These are phyloP conservation scores for Trogon melanurus DNA, from an alignment of 2,113 vertebrate genomes.

Conservation along the genomic window DNA sequence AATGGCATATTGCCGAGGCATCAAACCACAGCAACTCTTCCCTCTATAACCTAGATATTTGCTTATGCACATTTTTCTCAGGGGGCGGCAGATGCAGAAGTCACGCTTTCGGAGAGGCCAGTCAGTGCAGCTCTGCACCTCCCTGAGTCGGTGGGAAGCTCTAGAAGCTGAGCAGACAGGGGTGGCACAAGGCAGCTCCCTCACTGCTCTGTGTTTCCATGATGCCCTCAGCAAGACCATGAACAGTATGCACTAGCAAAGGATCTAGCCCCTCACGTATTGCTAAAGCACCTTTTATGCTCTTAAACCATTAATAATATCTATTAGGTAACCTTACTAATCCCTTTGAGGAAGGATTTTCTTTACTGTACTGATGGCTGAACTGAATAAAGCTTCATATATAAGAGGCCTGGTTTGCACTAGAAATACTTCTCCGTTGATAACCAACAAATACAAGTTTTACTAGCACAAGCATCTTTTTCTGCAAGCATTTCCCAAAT, in stretches of 20 bases:
- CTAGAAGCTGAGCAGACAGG: neutral
- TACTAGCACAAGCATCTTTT: constrained; percentile 46
- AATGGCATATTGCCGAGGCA: neutral
- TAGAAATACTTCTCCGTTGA: constrained; percentile 5
- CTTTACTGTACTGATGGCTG: constrained; percentile 12
- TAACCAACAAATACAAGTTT: constrained; percentile 44
- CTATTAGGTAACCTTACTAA: constrained; percentile 32
- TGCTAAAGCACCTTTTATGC: neutral
- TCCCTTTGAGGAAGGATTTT: constrained; percentile 43
- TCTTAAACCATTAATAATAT: constrained; percentile 48
- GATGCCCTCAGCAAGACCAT: neutral
- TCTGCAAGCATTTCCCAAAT: constrained; percentile 47
- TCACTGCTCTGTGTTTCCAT: neutral
- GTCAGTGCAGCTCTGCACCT: neutral
- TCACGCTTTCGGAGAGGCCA: neutral
- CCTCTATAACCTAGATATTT: neutral
- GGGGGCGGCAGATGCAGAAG: neutral
- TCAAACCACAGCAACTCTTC: neutral
- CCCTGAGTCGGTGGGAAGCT: neutral
- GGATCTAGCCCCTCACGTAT: neutral
- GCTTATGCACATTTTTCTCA: neutral
- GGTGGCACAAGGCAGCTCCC: neutral
- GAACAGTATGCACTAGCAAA: neutral
- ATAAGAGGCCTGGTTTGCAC: neutral
- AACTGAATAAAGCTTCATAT: constrained; percentile 33